Evolutionary conservation across 2,888 invertebrate species (phyloP), one percentile per base, ranked within the genome.

Genomic region (Polydesmus complanatus): DNA sequence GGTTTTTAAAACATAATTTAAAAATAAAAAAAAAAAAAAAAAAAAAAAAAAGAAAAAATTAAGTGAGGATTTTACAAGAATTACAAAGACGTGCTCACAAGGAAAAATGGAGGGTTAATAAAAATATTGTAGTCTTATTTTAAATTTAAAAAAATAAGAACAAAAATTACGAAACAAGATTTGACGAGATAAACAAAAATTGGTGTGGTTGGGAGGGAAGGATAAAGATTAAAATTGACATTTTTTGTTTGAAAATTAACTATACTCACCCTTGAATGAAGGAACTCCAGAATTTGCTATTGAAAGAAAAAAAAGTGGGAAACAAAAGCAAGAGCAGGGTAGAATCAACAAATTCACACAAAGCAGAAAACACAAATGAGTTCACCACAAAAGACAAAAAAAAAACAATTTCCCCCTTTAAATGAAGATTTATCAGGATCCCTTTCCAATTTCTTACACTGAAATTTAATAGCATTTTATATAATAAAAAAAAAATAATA

Each of bases 251-350:
- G 63, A 65, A 57, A 61, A 63, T 59, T 62, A 37, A 51, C 21
- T 23, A 64, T 67, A 68, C 91, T 92, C 92, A 93, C 93, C 93
- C 92, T 83, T 90, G 87, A 79, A 92, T 92, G 88, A 93, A 92
- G 88, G 92, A 89, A 84, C 90, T 92, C 93, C 92, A 92, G 86
- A 92, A 92, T 83, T 91, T 87, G 89, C 92, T 93, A 67, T 64
- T 37, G 37, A 37, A 37, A 37, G 37, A 37, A 37, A 37, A 37
- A 88, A 62, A 51, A 62, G 60, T 55, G 60, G 61, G 58, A 63
- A 63, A 37, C 37, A 61, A 63, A 63, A 63, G 63, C 63, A 63
- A 63, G 63, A 63, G 63, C 63, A 63, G 62, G 63, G 63, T 63
- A 63, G 63, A 63, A 58, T 62, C 37, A 61, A 58, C 61, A 62